These are phyloP conservation scores for Adrianichthys oophorus DNA, from an alignment of 2,797 vertebrate species.

Conservation along the genomic window DNA sequence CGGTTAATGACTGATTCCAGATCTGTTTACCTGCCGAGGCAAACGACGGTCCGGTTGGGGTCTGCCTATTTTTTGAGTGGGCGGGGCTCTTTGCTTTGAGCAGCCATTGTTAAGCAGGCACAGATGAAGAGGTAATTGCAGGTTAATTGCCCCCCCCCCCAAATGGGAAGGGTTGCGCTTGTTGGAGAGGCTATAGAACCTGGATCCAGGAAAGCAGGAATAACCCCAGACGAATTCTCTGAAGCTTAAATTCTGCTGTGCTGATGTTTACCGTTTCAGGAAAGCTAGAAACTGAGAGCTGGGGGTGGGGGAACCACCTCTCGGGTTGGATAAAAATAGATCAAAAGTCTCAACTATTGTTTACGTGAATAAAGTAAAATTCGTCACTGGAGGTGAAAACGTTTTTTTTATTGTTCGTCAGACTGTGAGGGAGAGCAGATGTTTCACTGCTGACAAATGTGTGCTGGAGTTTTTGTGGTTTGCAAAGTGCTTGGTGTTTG, in stretches of 20 bases:
- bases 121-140: conserved; percentile 48
- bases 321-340: conserved; percentile 10
- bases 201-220: too few species aligned
- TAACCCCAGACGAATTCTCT: too few species aligned
- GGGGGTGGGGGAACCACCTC: neutral
- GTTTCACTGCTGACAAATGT: conserved; percentile 67
- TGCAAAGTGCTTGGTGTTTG: conserved; percentile 55
- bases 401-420: conserved; percentile 5
- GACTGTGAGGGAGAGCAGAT: conserved; percentile 22
- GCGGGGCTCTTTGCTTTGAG: conserved; percentile 36
- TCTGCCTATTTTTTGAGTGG: conserved; percentile 25
- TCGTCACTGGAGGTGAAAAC: conserved; percentile 1
- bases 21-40: conserved; percentile 58
- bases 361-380: neutral
- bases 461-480: conserved; percentile 74
- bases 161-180: too few species aligned
- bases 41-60: conserved; percentile 36
- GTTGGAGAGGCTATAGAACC: too few species aligned
- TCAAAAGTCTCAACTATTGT: conserved; percentile 13
- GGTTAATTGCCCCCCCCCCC: too few species aligned
- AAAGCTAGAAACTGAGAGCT: neutral
- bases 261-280: neutral
- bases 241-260: neutral
- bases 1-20: conserved; percentile 71
- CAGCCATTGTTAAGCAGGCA: conserved; percentile 46